Percentiles rank a stretch among this genome's conserved stretches.
Evolutionary conservation across 1,140 invertebrate genomes (phyloP).

Genomic region (Drosophila setifemur): DNA sequence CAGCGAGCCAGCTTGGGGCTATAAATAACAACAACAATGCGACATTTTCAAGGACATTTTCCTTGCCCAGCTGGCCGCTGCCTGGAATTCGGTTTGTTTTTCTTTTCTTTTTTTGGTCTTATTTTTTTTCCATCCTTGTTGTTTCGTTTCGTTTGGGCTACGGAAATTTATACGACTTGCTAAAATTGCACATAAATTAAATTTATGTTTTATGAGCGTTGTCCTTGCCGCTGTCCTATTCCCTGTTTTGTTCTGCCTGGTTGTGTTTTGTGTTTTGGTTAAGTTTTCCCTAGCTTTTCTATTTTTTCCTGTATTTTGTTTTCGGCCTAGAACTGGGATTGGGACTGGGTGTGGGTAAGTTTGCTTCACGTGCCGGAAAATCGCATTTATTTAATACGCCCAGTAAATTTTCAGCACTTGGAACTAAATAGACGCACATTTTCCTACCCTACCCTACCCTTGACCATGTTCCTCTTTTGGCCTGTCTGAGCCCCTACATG

Average conservation of each 20-base stretch:
- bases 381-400: conserved; percentile 78
- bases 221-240: conserved; percentile 61
- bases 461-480: neutral
- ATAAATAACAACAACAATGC: conserved; percentile 69
- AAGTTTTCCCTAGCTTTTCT: conserved; percentile 10
- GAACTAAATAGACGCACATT: conserved; percentile 78
- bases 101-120: too few species aligned
- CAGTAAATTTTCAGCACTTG: conserved; percentile 78
- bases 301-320: conserved; percentile 3
- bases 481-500: conserved; percentile 46
- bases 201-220: conserved; percentile 80
- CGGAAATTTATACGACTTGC: conserved; percentile 79
- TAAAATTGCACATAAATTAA: conserved; percentile 81
- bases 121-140: neutral
- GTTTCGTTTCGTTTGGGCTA: conserved; percentile 46
- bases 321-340: neutral
- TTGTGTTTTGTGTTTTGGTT: conserved; percentile 34
- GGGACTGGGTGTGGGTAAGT: conserved; percentile 20
- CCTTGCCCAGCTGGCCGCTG: conserved; percentile 59
- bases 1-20: conserved; percentile 38
- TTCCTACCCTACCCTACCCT: conserved; percentile 1
- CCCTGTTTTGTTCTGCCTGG: conserved; percentile 20
- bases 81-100: conserved; percentile 46
- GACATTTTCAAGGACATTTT: conserved; percentile 76
- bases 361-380: conserved; percentile 70